A percentile compares a stretch with the other conserved stretches of the same genome.
Conservation (phyloP, 2,113 vertebrate genomes). For the Speoplatyrhinus poulsoni region DNA sequence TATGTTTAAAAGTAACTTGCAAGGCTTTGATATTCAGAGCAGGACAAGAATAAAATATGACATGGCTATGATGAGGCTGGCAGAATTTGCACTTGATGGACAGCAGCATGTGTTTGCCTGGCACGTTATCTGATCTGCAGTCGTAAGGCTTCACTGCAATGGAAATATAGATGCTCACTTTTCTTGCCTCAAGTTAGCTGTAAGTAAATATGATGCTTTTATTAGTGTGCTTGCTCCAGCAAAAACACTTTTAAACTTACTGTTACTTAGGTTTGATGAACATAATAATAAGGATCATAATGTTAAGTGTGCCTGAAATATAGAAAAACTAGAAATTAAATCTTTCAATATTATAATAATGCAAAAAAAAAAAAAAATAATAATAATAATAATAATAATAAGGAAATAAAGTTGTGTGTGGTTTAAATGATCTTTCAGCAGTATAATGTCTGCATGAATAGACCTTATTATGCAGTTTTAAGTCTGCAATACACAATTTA, state of each 20-base stretch:
- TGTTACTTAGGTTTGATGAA: conserved; percentile 23
- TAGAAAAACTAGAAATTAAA: too few species aligned
- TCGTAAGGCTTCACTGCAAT: conserved; percentile 75
- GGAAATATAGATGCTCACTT: conserved; percentile 77
- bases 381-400: too few species aligned
- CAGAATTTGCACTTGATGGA: conserved; percentile 87
- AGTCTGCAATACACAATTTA: not conserved
- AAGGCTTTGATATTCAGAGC: conserved; percentile 52
- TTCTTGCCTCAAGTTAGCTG: conserved; percentile 75
- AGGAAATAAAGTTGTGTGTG: too few species aligned
- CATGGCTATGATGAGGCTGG: conserved; percentile 77
- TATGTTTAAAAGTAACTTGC: conserved; percentile 53
- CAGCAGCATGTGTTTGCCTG: conserved; percentile 85
- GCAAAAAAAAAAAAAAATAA: not conserved
- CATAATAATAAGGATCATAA: not conserved
- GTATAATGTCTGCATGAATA: not conserved
- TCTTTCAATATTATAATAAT: not conserved
- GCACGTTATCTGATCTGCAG: conserved; percentile 81
- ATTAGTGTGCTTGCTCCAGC: conserved; percentile 63
- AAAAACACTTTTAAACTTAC: conserved; percentile 14
- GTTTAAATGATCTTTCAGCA: not conserved
- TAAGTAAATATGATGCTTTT: conserved; percentile 71
- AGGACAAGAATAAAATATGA: conserved; percentile 74
- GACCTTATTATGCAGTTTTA: not conserved
- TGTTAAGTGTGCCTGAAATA: too few species aligned